These are phyloP conservation scores for Lepidonotus clava DNA, from an alignment of 2,888 invertebrate species.

Conservation along the genomic window DNA sequence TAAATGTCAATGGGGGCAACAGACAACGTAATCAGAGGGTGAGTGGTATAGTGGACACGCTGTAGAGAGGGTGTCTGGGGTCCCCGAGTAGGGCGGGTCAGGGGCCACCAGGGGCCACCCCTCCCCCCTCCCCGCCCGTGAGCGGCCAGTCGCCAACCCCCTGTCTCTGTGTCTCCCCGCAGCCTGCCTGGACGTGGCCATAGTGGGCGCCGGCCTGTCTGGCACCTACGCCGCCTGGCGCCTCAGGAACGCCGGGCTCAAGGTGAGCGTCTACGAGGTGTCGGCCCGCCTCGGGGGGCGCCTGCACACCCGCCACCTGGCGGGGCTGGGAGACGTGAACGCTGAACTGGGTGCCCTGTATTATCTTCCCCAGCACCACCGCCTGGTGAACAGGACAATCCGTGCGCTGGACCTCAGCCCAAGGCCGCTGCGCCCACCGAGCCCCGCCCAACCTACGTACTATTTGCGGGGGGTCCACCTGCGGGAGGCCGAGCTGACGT, in stretches of 20 bases:
- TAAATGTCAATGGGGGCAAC: too few relatives aligned
- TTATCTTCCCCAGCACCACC: slow-evolving; percentile 61
- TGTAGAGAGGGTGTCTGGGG: too few relatives aligned
- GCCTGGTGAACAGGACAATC: slow-evolving; percentile 58
- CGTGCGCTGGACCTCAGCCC: slow-evolving; percentile 60
- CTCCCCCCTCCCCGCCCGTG: not conserved
- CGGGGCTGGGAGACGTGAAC: slow-evolving; percentile 22
- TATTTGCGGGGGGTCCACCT: slow-evolving; percentile 61
- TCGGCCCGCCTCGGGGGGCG: slow-evolving; percentile 59
- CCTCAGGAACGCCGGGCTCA: slow-evolving; percentile 42
- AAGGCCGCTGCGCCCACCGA: slow-evolving; percentile 57
- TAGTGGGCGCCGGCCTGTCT: slow-evolving; percentile 62
- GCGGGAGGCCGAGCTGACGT: not conserved
- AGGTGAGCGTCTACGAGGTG: slow-evolving; percentile 59
- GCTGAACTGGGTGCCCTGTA: slow-evolving; percentile 61
- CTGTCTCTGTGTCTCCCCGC: slow-evolving; percentile 10
- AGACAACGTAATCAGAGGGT: too few relatives aligned
- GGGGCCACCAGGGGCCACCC: not conserved
- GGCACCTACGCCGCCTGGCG: slow-evolving; percentile 63
- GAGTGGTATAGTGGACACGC: too few relatives aligned
- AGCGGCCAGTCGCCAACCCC: not conserved
- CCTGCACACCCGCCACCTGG: slow-evolving; percentile 56
- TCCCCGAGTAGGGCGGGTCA: too few relatives aligned
- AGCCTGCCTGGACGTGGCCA: slow-evolving; percentile 62
- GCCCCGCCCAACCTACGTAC: slow-evolving; percentile 60